Percentiles rank a stretch among this genome's conserved stretches.
phyloP scores from a whole-genome alignment of 2,113 vertebrate species.

The Murina feae region DNA sequence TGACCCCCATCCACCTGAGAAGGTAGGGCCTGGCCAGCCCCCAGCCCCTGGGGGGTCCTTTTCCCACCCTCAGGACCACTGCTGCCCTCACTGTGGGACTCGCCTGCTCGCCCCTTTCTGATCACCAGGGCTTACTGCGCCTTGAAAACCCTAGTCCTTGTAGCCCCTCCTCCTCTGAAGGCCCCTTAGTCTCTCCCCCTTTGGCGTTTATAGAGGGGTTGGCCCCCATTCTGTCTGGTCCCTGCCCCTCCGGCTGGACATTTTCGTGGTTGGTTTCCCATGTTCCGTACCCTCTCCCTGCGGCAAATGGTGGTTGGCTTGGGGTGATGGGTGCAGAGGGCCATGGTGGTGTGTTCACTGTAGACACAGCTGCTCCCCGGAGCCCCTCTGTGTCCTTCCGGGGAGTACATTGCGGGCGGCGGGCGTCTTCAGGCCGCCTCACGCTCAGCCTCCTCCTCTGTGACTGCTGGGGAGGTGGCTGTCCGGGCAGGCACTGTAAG shows the following conservation, averaged over 20 bases:
- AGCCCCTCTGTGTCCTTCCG: no score
- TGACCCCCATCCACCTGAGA: not conserved
- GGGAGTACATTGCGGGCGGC: not conserved
- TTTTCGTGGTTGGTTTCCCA: no score
- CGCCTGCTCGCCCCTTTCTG: no score
- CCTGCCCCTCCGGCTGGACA: not conserved
- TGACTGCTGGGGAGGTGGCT: not conserved
- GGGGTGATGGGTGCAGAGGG: not conserved
- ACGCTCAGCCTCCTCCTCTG: not conserved
- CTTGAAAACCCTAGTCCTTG: fast-evolving
- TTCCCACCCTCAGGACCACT: not conserved
- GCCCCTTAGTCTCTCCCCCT: not conserved
- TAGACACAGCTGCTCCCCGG: not conserved
- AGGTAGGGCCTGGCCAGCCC: no score
- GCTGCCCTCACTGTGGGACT: not conserved
- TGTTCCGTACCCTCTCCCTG: not conserved
- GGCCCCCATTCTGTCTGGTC: not conserved
- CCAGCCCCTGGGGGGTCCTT: not conserved
- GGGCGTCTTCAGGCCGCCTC: not conserved
- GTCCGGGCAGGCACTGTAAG: fast-evolving
- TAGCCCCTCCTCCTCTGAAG: no score
- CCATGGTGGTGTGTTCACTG: no score
- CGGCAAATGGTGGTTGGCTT: not conserved
- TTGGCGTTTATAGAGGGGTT: not conserved
- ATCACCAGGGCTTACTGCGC: not conserved